phyloP scores from a whole-genome alignment of 2,113 vertebrate species.

The Nycticryphes semicollaris region DNA sequence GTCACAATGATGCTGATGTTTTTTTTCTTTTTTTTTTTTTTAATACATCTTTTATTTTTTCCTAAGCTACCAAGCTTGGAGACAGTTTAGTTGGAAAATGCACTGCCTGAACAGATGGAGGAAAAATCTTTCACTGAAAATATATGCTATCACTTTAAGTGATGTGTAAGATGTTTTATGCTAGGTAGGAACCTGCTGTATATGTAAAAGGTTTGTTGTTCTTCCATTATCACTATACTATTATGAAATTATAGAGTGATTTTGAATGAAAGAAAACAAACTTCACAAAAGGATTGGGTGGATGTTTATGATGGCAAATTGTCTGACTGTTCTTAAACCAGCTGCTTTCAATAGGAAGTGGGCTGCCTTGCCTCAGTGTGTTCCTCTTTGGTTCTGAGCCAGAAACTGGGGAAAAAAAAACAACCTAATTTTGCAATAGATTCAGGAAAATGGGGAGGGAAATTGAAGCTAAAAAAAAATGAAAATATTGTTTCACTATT shows the following conservation, averaged over 20 bases:
- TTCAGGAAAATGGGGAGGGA: background rate
- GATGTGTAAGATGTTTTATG: background rate
- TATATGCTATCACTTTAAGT: background rate
- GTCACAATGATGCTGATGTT: background rate
- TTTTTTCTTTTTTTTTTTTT: background rate
- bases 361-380: background rate
- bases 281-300: background rate
- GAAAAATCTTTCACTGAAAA: constrained; percentile 29
- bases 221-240: background rate
- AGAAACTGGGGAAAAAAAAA: background rate
- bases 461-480: background rate
- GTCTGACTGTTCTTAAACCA: background rate
- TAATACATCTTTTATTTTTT: background rate
- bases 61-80: background rate
- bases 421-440: background rate
- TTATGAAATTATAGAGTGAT: background rate
- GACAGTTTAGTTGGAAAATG: background rate
- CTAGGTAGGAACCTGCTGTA: background rate
- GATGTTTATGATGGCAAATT: background rate
- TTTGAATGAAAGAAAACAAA: constrained; percentile 21
- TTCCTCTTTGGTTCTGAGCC: background rate
- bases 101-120: background rate
- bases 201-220: constrained; percentile 17
- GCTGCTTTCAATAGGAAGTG: background rate
- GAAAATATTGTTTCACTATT: background rate